Base-by-base conservation (phyloP, 2,113 vertebrate species). In the Bucco capensis region DNA sequence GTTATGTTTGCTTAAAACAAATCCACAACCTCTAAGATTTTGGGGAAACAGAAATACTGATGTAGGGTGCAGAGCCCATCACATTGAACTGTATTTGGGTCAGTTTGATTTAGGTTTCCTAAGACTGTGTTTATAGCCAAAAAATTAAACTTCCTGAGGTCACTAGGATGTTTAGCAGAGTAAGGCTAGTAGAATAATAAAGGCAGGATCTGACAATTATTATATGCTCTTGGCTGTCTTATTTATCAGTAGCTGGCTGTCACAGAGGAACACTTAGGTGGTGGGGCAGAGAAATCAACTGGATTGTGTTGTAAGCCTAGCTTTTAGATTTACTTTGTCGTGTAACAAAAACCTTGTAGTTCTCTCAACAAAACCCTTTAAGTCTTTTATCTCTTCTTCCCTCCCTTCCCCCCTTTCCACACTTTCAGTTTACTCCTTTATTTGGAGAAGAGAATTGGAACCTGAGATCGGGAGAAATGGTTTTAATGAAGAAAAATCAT, bases 401-500 rank as follows among this genome's bases (percentile, higher is more conserved):
- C 14, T 10, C 9, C 72, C 19, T 8, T 24, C 9, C 25, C 12
- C 8, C 24, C n/a, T 61, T 46, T 30, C 31, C 62, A 12, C 85
- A 49, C 18, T 89, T 97, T 96, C 82, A 98, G 97, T 85, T 92
- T 64, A 64, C 72, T 95, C 76, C 49, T 77, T 89, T 83, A 31
- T 84, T 93, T 44, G 35, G 64, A 75, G 87, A 97, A 92, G 92
- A 86, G 53, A 84, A 70, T 76, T 64, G 88, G 85, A 90, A 89
- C 94, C 93, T 97, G 93, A 88, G 38, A 96, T 97, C 65, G 95
- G 94, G 94, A 97, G 94, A 97, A 90, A 83, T 16, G 31, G 86
- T 94, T 95, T 86, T 86, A 79, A 97, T 94, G 96, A 97, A 97
- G 96, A 96, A 94, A 94, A 92, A 72, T 95, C 31, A 3, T 88